Base-by-base conservation (phyloP, 2,113 vertebrate genomes). In the Sardina pilchardus region DNA sequence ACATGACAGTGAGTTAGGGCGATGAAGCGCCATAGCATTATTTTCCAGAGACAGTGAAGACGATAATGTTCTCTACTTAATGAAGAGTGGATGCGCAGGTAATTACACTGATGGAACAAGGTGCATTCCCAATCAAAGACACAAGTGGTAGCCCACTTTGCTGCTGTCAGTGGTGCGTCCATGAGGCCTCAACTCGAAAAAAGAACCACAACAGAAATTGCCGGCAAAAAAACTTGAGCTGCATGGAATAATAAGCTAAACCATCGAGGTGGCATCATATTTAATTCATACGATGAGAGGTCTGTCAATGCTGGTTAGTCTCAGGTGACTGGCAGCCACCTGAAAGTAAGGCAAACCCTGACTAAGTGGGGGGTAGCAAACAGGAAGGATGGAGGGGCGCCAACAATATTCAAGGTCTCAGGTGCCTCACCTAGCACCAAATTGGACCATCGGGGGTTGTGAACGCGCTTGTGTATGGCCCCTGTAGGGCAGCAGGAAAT, bases 61-160 rank as follows among this genome's bases (percentile, higher is more conserved):
- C 82, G 83, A 48, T 81, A 90, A 82, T 82, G 82, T 53, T 63
- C 86, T 85, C 86, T 84, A 88, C 86, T 85, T 88, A 88, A 88
- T 87, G 89, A 85, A 14, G 85, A 7, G 78, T 82, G 87, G 53
- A 82, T 88, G 78, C 81, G 42, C 83, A 85, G 44, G 84, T 88
- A 83, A 90, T 88, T 86, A 88, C 84, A 86, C 86, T 82, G 83
- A 86, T 86, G 84, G 85, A 86, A 88, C 89, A 83, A 42, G 81
- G n/a, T 50, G 86, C 80, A 36, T 34, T 36, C 2, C 1, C 14
- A 78, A 6, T 78, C 16, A 78, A 5, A 16, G 34, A 78, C 71
- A 78, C 26, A 78, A 16, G 71, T 34, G 21, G 34, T 10, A n/a
- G n/a, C n/a, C n/a, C n/a, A 5, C 71, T 1, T 36, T 17, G 12